Evolutionary conservation across 2,797 vertebrate species (phyloP), one percentile per base, ranked within the genome.

Genomic region (Phalloptychus januarius): DNA sequence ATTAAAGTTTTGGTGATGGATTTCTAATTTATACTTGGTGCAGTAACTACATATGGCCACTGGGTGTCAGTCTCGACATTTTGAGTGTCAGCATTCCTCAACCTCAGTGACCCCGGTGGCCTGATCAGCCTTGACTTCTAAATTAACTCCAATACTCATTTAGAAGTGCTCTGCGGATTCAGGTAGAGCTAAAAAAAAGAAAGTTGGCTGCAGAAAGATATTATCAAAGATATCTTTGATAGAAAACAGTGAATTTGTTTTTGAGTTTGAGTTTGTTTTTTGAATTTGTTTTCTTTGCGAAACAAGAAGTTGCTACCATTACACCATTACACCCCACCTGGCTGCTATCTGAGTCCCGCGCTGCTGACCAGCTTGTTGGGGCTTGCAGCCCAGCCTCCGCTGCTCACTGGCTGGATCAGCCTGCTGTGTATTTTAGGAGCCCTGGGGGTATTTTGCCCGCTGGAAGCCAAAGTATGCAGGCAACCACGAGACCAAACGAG

Each of bases 401-500:
- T 79, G 56, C 87, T 80, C 71, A 73, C 67, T 77, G 28, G 72
- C 83, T 79, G 25, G 77, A 70, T 70, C 16, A n/a, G 85, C 79
- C 79, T 72, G 71, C 33, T 25, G 78, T 89, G 84, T 93, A 92
- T 95, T 95, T 93, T 94, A 82, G 88, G 91, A 89, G 80, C 92
- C 90, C 89, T 80, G 81, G 90, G 89, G 90, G 90, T 85, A 82
- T 91, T 93, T 93, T 84, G 85, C 86, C 86, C 82, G 80, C 82
- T 87, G 88, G 92, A 91, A 94, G 94, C 91, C 45, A 71, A 89
- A 85, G 87, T 88, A 93, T 92, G 92, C 90, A 85, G 82, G 87
- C 86, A 87, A 91, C 90, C 90, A 79, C 79, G 92, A 93, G 90
- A 93, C 93, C 93, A 93, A 93, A 93, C 90, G 92, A 94, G 93